These are phyloP conservation scores for Buphagus erythrorhynchus DNA, from an alignment of 2,797 vertebrate genomes.

Conservation along the genomic window DNA sequence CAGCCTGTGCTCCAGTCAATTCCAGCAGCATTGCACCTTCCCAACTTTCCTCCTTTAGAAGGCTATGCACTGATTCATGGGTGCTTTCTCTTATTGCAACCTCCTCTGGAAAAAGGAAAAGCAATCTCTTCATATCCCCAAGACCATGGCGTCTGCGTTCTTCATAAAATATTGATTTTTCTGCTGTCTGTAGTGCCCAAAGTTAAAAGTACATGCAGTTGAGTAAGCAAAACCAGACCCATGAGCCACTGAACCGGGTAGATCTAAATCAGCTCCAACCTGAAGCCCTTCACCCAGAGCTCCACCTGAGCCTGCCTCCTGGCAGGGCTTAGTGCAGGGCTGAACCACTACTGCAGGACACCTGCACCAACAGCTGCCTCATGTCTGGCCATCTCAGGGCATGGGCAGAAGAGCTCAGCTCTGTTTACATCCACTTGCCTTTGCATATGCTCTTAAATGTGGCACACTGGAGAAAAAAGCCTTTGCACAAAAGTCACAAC, in stretches of 20 bases:
- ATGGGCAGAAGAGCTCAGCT: not conserved
- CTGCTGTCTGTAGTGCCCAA: not conserved
- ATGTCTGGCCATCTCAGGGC: constrained; percentile 36
- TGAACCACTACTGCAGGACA: not conserved
- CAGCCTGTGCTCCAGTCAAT: not conserved
- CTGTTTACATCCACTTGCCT: not conserved
- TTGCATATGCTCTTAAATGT: not conserved
- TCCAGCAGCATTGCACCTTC: not conserved
- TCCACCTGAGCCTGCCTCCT: not conserved
- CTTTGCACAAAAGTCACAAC: not conserved
- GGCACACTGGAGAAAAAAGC: not conserved
- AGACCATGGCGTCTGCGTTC: not conserved
- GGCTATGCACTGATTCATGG: not conserved
- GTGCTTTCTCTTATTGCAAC: not conserved
- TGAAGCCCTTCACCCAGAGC: not conserved
- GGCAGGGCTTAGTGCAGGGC: fast-evolving
- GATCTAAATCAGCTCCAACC: not conserved
- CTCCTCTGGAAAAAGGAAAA: not conserved
- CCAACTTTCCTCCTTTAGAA: not conserved
- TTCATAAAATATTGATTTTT: constrained; percentile 57
- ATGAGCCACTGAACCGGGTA: fast-evolving
- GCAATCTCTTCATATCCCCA: not conserved
- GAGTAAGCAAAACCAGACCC: not conserved
- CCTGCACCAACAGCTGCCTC: constrained; percentile 18
- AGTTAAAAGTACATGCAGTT: not conserved